Evolutionary conservation across 1,140 invertebrate species (phyloP).

Genomic region (Prorops nasuta): DNA sequence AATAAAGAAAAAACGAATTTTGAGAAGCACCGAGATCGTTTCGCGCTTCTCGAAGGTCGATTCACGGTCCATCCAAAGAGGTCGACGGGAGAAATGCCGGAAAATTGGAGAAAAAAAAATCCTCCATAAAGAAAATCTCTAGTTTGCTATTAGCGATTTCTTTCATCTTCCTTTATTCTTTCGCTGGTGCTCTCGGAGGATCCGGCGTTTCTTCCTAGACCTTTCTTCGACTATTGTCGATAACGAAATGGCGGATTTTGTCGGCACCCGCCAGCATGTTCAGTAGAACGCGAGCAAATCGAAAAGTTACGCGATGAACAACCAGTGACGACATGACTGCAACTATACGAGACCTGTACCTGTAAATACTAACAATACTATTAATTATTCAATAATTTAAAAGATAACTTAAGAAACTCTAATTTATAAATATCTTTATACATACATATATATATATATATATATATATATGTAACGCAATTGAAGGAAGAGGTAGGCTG

Average conservation of each 20-base stretch:
- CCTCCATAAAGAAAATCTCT: too few relatives aligned
- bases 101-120: too few relatives aligned
- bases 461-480: constrained; percentile 12
- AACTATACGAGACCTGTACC: constrained; percentile 60
- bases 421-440: constrained; percentile 44
- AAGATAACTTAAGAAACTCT: constrained; percentile 42
- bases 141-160: too few relatives aligned
- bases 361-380: constrained; percentile 56
- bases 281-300: constrained; percentile 12
- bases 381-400: constrained; percentile 54
- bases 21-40: constrained; percentile 18
- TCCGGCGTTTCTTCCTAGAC: too few relatives aligned
- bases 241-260: constrained; percentile 47
- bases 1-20: background rate
- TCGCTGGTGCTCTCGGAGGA: too few relatives aligned
- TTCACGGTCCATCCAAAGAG: constrained; percentile 21
- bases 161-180: too few relatives aligned
- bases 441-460: constrained; percentile 21
- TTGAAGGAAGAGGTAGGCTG: constrained; percentile 49
- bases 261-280: constrained; percentile 47
- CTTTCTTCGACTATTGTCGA: too few relatives aligned
- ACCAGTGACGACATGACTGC: constrained; percentile 57
- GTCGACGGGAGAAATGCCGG: too few relatives aligned
- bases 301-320: constrained; percentile 23
- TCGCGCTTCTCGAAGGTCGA: constrained; percentile 22